These are phyloP conservation scores for Falco concolor DNA, from an alignment of 2,797 vertebrate species.

Conservation along the genomic window DNA sequence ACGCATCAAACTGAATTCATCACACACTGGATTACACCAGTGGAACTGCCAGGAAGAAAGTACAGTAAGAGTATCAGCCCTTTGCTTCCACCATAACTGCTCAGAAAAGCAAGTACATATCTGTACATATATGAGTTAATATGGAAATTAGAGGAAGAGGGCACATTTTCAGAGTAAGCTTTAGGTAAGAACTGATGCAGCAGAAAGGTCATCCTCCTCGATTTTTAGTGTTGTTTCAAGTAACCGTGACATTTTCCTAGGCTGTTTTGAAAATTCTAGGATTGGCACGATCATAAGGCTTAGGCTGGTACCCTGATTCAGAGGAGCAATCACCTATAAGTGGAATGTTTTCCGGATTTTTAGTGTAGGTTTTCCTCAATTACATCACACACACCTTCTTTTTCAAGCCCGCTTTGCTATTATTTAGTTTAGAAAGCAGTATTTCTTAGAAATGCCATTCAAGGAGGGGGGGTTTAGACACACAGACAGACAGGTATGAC, in stretches of 20 bases:
- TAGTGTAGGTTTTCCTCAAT: background rate
- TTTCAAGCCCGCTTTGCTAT: constrained; percentile 13
- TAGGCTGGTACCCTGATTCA: background rate
- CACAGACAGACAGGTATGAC: background rate
- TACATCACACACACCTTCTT: background rate
- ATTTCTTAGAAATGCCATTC: background rate
- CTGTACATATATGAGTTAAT: background rate
- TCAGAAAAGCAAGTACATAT: background rate
- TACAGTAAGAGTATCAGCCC: background rate
- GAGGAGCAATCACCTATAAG: background rate
- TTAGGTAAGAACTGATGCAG: background rate
- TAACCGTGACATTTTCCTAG: constrained; percentile 27
- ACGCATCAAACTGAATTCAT: background rate
- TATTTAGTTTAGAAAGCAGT: constrained; percentile 22
- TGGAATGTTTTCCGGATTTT: background rate
- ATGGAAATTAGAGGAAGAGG: constrained; percentile 8
- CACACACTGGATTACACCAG: background rate
- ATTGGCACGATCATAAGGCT: background rate
- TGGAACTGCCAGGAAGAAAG: background rate
- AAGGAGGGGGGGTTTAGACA: background rate
- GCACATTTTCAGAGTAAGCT: background rate
- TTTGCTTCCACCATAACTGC: background rate
- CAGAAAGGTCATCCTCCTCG: constrained; percentile 12
- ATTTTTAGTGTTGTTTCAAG: constrained; percentile 33
- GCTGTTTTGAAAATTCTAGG: constrained; percentile 16